Conservation (phyloP, 2,797 vertebrate genomes). For the Saxicola maurus region DNA sequence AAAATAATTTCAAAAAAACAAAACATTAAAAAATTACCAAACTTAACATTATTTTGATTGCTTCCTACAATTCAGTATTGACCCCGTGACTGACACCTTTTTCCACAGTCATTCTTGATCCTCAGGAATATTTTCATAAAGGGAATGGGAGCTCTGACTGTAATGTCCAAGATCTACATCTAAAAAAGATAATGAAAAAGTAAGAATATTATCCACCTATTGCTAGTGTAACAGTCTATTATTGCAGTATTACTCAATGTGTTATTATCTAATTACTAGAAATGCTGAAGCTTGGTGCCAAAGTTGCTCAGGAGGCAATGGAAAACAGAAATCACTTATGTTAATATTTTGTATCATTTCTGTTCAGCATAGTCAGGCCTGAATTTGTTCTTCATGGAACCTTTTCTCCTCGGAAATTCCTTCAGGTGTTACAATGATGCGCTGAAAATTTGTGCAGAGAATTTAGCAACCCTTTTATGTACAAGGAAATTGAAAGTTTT, state of each 20-base stretch:
- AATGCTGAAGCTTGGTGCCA: background rate
- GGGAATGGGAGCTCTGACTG: background rate
- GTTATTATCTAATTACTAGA: background rate
- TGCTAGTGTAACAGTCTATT: background rate
- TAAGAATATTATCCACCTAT: background rate
- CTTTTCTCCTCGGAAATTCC: background rate
- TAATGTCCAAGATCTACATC: background rate
- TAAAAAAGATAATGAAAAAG: background rate
- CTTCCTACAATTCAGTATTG: background rate
- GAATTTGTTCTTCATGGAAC: background rate
- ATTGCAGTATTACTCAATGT: background rate
- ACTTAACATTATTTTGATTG: background rate
- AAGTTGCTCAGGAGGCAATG: background rate
- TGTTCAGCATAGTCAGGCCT: fast-evolving
- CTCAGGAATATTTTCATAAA: background rate
- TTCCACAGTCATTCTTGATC: background rate
- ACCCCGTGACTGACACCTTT: background rate
- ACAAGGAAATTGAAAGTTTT: background rate
- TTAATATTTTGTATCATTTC: background rate
- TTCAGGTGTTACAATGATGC: background rate
- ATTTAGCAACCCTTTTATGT: background rate
- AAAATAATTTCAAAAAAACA: background rate
- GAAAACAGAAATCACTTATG: background rate
- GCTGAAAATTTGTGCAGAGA: background rate
- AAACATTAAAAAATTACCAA: background rate